Base-by-base conservation (phyloP, 2,113 vertebrate genomes). In the Lophura nycthemera region DNA sequence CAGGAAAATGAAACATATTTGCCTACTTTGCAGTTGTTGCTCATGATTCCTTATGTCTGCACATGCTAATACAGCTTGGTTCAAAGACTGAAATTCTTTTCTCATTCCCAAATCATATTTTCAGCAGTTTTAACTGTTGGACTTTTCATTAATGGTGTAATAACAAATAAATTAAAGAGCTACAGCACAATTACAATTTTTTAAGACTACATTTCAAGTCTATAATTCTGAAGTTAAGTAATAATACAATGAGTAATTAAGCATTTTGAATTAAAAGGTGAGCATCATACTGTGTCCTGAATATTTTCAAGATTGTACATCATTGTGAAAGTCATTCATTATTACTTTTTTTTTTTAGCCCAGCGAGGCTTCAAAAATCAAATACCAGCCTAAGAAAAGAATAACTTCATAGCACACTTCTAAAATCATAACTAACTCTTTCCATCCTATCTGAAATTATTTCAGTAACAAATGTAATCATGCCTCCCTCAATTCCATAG, bases 181-280 rank as follows among this genome's bases (percentile, higher is more conserved):
- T 50, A 45, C 43, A 70, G 52, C 66, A 66, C 57, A 71, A 64
- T 86, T 94, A 65, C 60, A 69, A 15, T 18, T 22, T 56, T 54
- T 48, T 20, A 48, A 56, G 38, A 40, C 92, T 47, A 45, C 69
- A 74, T 84, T 61, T 86, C 73, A 69, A 89, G 81, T 65, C 85
- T 84, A 13, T 43, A 84, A 3, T 71, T 88, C 30, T 67, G 50
- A 12, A 82, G 25, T 34, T 69, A 90, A 75, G 38, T 36, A 71
- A 59, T 80, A 88, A 76, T 61, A 72, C n/a, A 74, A 57, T 63
- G 27, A 92, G 43, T 90, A 90, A 94, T 91, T 90, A 88, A 86
- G 71, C 14, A 66, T n/a, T 8, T 8, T 65, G 74, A 85, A 91
- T 91, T 93, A 85, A 91, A 87, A 94, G 75, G 83, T 80, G 72